Conservation (phyloP, 2,888 invertebrate species). For the Synanthedon myopaeformis region DNA sequence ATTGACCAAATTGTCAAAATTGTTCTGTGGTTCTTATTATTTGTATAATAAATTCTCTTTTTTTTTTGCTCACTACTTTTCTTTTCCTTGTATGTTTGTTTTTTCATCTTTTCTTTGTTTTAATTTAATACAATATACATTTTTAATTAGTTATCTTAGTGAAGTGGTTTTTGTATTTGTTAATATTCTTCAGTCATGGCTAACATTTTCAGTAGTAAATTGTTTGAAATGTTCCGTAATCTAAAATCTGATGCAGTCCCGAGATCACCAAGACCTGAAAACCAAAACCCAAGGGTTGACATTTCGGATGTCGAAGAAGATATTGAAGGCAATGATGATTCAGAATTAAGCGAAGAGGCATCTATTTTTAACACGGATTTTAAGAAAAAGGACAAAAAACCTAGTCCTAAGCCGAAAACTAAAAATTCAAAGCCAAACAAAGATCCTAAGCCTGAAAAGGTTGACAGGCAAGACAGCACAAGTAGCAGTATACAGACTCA, state of each 20-base stretch:
- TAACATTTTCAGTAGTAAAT: conserved; percentile 16
- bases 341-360: conserved; percentile 7
- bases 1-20: too few relatives aligned
- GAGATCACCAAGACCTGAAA: conserved; percentile 44
- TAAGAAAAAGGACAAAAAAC: not conserved
- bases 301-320: conserved; percentile 12
- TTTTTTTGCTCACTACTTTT: too few relatives aligned
- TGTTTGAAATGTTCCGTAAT: conserved; percentile 49
- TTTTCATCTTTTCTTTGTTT: too few relatives aligned
- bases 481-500: conserved; percentile 3
- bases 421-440: conserved; percentile 30
- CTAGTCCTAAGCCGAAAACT: conserved; percentile 7
- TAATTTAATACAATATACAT: too few relatives aligned
- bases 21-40: too few relatives aligned
- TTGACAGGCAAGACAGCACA: conserved; percentile 9
- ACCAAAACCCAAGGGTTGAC: conserved; percentile 11
- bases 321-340: conserved; percentile 14
- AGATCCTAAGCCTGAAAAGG: conserved; percentile 7
- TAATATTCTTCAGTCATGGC: not conserved
- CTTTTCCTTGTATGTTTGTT: too few relatives aligned
- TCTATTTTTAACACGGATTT: not conserved
- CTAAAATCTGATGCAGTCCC: conserved; percentile 66
- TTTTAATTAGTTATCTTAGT: too few relatives aligned
- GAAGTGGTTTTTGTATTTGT: too few relatives aligned
- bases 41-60: too few relatives aligned